Evolutionary conservation across 2,113 vertebrate species (phyloP).

Genomic region (Burhinus bistriatus): DNA sequence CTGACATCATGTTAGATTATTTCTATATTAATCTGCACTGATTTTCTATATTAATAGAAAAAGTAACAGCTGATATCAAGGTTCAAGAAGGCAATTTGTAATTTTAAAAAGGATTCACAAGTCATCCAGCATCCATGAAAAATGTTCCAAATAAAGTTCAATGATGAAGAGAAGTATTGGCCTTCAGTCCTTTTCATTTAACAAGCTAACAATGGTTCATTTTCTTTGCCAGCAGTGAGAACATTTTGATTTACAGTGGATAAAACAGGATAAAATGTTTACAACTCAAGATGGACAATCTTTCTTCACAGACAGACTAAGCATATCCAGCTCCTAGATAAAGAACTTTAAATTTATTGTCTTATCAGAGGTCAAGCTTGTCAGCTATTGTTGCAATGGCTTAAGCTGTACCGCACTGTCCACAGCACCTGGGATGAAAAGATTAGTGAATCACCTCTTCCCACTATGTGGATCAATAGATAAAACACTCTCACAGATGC

Average conservation of each 20-base stretch:
- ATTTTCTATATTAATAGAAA: background rate
- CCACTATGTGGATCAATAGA: background rate
- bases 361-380: constrained; percentile 2
- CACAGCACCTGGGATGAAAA: background rate
- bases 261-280: constrained; percentile 4
- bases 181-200: background rate
- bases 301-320: background rate
- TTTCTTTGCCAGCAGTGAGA: background rate
- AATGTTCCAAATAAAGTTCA: background rate
- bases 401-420: background rate
- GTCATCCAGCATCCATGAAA: background rate
- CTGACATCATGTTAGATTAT: background rate
- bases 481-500: background rate
- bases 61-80: background rate
- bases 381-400: background rate
- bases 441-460: background rate
- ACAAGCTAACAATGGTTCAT: background rate
- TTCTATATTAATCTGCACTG: background rate
- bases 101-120: background rate
- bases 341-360: background rate
- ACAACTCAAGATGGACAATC: background rate
- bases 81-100: background rate
- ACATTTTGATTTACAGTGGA: constrained; percentile 6
- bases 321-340: background rate
- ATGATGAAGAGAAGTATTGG: background rate